Percentiles rank a stretch among this genome's conserved stretches.
Evolutionary conservation across 2,888 invertebrate genomes (phyloP).

Genomic region (Malacosoma neustria): DNA sequence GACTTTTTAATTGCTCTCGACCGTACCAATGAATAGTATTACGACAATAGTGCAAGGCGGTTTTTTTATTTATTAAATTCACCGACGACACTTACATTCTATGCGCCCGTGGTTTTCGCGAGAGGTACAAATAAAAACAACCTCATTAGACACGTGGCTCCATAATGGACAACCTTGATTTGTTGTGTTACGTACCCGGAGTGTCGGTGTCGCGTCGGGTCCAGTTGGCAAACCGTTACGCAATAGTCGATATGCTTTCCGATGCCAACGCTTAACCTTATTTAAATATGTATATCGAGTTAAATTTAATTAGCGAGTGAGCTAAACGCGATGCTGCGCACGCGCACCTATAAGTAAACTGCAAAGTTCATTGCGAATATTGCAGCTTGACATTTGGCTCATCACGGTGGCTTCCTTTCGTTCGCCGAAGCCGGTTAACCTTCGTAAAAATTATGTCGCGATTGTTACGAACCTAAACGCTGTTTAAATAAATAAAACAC

Average conservation of each 20-base stretch:
- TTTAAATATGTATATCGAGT: constrained; percentile 11
- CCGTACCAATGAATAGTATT: constrained; percentile 31
- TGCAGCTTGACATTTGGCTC: constrained; percentile 53
- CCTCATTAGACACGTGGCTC: constrained; percentile 30
- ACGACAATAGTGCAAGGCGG: constrained; percentile 31
- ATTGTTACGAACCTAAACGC: constrained; percentile 26
- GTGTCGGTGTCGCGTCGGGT: constrained; percentile 20
- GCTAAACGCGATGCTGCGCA: too few relatives aligned
- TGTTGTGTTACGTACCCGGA: constrained; percentile 2
- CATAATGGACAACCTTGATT: constrained; percentile 39
- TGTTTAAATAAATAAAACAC: constrained; percentile 15
- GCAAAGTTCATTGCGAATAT: constrained; percentile 45
- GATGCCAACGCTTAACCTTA: constrained; percentile 21
- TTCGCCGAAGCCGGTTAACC: constrained; percentile 48
- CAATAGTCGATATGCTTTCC: constrained; percentile 30
- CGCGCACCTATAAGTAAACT: constrained; percentile 20
- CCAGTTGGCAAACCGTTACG: constrained; percentile 35
- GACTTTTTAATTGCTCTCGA: constrained; percentile 45
- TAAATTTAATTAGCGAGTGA: too few relatives aligned
- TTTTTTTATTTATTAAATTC: constrained; percentile 20
- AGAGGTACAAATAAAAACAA: constrained; percentile 23
- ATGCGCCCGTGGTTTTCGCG: constrained; percentile 8
- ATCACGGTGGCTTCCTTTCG: constrained; percentile 58
- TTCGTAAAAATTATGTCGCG: constrained; percentile 49
- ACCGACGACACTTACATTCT: constrained; percentile 5